A percentile compares a stretch with the other conserved stretches of the same genome.
Conservation (phyloP, 2,113 vertebrate species). For the Indicator indicator region DNA sequence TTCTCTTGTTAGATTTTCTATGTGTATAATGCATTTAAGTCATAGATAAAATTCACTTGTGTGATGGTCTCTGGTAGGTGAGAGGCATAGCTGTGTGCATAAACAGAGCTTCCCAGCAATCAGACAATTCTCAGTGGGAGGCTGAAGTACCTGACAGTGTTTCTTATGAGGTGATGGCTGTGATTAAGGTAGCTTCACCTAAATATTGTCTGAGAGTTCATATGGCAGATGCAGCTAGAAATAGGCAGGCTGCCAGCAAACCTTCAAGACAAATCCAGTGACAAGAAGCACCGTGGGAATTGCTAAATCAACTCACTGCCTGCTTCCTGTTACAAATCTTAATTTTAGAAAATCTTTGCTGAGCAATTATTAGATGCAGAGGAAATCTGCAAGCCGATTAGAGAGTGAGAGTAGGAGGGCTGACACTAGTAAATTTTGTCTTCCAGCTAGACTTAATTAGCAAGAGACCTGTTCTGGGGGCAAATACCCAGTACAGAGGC, state of each 20-base stretch:
- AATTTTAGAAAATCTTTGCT: constrained; percentile 5
- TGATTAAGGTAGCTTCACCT: not conserved
- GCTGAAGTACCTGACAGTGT: not conserved
- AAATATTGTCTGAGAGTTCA: not conserved
- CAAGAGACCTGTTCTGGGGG: not conserved
- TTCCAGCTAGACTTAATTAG: not conserved
- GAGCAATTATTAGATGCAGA: not conserved
- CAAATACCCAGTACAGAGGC: not conserved
- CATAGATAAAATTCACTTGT: not conserved
- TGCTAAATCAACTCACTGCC: constrained; percentile 6
- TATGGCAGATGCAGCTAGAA: not conserved
- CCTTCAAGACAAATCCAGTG: not conserved
- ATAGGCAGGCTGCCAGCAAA: not conserved
- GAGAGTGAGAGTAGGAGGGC: not conserved
- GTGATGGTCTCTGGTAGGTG: not conserved
- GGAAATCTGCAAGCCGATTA: not conserved
- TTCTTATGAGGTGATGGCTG: not conserved
- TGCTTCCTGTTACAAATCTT: constrained; percentile 18
- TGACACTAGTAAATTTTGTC: not conserved
- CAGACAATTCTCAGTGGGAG: not conserved
- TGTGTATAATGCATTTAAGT: not conserved
- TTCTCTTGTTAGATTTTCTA: not conserved
- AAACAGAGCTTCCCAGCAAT: not conserved
- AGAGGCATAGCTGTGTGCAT: not conserved
- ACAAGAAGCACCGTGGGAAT: not conserved